Evolutionary conservation across 2,113 vertebrate genomes (phyloP), one percentile per base, ranked within the genome.

Genomic region (Pelodiscus sinensis): DNA sequence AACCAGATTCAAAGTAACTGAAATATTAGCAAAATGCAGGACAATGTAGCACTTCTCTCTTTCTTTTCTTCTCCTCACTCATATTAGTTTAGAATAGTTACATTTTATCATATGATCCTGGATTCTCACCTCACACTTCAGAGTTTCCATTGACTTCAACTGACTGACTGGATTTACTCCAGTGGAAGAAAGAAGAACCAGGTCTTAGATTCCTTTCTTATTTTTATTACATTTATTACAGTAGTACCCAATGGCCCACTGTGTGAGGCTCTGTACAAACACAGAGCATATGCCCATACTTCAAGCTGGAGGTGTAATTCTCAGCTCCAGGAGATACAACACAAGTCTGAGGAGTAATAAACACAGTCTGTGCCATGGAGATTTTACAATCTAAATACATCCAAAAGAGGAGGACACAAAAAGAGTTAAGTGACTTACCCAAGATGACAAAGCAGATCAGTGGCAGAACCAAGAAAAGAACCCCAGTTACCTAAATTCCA

Each of bases 301-400:
- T 68, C 65, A 68, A n/a, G 7, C 7, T n/a, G 31, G 16, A 18
- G 65, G 9, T 35, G 18, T 68, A 35, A 68, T 68, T 68, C 65
- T 68, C n/a, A 68, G 31, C 31, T 68, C 9, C 2, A 35, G 65
- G 31, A 21, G 65, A 35, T 31, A 68, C 14, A 68, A 16, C 62
- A 68, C n/a, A 19, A 16, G 16, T 71, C 8, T 71, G 31, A 71
- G 18, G 7, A 71, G 18, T 71, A 71, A 35, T 86, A 92, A 29
- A 85, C 55, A 24, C 2, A 29, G 54, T 77, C n/a, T 18, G 15
- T 12, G 13, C 1, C 1, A 12, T 50, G 29, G 51, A 85, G 18
- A 38, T 35, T 0, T 0, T 55, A 19, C 19, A 52, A 4, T 27
- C 15, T 84, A 24, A 5, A 29, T 2, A 90, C 87, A 1, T 1